These are phyloP conservation scores for Pollenia amentaria DNA, from an alignment of 2,888 invertebrate species.

Conservation along the genomic window DNA sequence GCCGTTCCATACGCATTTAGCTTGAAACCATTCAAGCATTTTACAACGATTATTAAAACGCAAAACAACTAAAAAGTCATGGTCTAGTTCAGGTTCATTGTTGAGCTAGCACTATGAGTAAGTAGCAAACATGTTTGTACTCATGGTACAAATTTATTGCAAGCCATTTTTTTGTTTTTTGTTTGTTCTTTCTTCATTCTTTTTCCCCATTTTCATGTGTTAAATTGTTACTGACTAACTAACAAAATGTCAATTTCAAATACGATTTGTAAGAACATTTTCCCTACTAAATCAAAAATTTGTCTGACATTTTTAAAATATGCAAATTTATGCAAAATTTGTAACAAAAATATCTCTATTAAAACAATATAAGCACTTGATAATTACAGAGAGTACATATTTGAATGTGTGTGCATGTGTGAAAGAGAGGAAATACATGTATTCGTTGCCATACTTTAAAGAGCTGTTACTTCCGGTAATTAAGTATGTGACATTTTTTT, in stretches of 20 bases:
- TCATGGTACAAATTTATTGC: neutral
- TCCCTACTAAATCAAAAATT: too few relatives aligned
- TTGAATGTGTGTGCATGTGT: too few relatives aligned
- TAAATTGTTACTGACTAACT: neutral
- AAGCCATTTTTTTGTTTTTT: slow-evolving; percentile 7
- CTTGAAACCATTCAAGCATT: slow-evolving; percentile 70
- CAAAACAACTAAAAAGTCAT: slow-evolving; percentile 69
- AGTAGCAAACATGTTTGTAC: neutral
- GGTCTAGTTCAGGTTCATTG: slow-evolving; percentile 75
- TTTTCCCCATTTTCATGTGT: neutral
- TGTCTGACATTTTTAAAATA: neutral
- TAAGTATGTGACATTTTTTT: slow-evolving; percentile 11
- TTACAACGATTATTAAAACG: slow-evolving; percentile 80
- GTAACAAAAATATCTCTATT: slow-evolving; percentile 16
- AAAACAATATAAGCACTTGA: slow-evolving; percentile 18
- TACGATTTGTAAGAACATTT: too few relatives aligned
- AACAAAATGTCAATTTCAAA: slow-evolving; percentile 12
- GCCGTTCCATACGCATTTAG: slow-evolving; percentile 64
- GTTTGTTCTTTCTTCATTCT: neutral
- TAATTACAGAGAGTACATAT: neutral
- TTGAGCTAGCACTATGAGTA: slow-evolving; percentile 15
- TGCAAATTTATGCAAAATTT: slow-evolving; percentile 55
- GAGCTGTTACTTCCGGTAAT: slow-evolving; percentile 69
- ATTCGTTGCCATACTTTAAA: slow-evolving; percentile 23
- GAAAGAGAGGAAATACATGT: neutral